These are phyloP conservation scores for Copsychus sechellarum DNA, from an alignment of 2,113 vertebrate genomes.

Conservation along the genomic window DNA sequence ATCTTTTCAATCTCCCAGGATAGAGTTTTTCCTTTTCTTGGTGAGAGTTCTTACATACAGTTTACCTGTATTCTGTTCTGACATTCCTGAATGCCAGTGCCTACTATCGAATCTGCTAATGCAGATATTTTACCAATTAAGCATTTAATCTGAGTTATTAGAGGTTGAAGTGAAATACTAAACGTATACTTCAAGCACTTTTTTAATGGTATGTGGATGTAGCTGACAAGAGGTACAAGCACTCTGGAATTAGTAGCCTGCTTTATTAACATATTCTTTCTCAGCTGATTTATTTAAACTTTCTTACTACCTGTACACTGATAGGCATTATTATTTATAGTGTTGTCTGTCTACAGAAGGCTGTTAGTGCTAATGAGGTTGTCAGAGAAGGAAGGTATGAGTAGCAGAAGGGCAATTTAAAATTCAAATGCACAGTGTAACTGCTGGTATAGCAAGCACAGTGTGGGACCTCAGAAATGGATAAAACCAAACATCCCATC, in stretches of 20 bases:
- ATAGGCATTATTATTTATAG: background rate
- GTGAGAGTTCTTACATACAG: rapidly evolving
- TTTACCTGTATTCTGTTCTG: background rate
- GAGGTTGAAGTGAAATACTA: background rate
- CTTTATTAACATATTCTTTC: background rate
- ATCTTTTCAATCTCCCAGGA: background rate
- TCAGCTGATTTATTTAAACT: background rate
- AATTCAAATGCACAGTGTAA: background rate
- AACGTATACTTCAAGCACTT: background rate
- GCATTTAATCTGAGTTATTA: background rate
- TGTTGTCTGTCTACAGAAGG: background rate
- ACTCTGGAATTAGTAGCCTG: background rate
- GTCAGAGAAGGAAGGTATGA: background rate
- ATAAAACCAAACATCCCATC: background rate
- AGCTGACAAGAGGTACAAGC: background rate
- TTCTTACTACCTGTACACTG: background rate
- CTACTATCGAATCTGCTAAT: background rate
- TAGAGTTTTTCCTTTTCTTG: background rate
- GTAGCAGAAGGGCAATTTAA: background rate
- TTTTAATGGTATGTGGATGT: background rate
- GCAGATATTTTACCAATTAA: background rate
- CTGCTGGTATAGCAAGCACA: background rate
- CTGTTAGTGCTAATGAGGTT: background rate
- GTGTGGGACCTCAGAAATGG: background rate
- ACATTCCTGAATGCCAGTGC: background rate